Base-by-base conservation (phyloP, 2,888 invertebrate genomes). In the Marasmarcha lunaedactyla region DNA sequence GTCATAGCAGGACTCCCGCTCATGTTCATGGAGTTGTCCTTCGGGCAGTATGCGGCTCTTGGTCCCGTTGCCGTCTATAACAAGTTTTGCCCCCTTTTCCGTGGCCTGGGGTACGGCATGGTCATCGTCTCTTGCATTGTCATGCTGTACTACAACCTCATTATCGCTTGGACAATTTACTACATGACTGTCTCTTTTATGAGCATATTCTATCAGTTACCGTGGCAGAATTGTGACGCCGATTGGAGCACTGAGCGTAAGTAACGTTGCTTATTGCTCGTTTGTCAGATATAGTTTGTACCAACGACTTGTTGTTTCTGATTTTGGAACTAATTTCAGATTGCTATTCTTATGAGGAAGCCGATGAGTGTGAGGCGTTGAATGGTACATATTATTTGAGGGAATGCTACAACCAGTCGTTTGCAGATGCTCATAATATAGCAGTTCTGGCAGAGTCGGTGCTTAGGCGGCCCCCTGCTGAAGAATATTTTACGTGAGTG, bases 1-100 rank as follows among this genome's bases (percentile, higher is more conserved):
- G 84, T 93, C 51, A 88, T 92, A 52, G 91, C 91, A 40, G 93
- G 93, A 5, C 74, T 93, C 40, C 93, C 93, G 15, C 84, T 93
- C 5, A 91, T 93, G 87, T 93, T 93, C 57, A 90, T 93, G 89
- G 93, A 94, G 64, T 74, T 93, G n/a, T 89, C 92, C 0, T 88
- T 94, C 46, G 94, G 94, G 0, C 94, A 94, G 64, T 94, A 90
- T 62, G 92, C 91, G 15, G 91, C 89, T 2, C 63, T 90, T 40
- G 90, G 90, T 7, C 93, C 93, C 0, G 90, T 93, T 11, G 91
- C 91, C 11, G 90, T 92, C 36, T 94, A 92, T 84, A 88, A 89
- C 53, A 88, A 89, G 54, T 91, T 94, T 63, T 93, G 90, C 49
- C 91, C 91, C 1, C 83, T 93, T 6, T 90, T 93, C 57, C 88